Evolutionary conservation across 2,888 invertebrate species (phyloP).

Genomic region (Stramonita haemastoma): DNA sequence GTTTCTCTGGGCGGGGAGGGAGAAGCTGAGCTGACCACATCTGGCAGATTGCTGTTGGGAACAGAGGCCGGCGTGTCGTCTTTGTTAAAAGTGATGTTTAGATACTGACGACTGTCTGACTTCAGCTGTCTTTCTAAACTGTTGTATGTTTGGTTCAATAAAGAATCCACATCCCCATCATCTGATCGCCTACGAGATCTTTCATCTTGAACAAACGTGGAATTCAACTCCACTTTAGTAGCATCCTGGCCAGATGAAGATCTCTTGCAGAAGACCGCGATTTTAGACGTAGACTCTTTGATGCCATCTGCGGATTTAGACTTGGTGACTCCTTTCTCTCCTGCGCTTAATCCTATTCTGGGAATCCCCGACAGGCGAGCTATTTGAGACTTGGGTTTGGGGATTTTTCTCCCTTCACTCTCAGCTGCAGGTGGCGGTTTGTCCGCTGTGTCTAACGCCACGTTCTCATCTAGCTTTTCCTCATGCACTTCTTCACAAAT

Average conservation of each 20-base stretch:
- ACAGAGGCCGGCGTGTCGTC: slow-evolving; percentile 38
- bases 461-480: slow-evolving; percentile 14
- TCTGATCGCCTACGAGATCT: slow-evolving; percentile 48
- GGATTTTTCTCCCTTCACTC: slow-evolving; percentile 36
- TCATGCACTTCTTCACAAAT: slow-evolving; percentile 8
- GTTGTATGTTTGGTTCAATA: slow-evolving; percentile 49
- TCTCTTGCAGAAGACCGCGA: slow-evolving; percentile 26
- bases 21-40: slow-evolving; percentile 48
- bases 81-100: slow-evolving; percentile 64
- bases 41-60: slow-evolving; percentile 41
- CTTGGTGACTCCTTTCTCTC: slow-evolving; percentile 18
- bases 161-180: slow-evolving; percentile 40
- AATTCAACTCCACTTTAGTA: slow-evolving; percentile 53
- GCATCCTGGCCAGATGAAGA: slow-evolving; percentile 16
- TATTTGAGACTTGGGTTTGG: slow-evolving; percentile 39
- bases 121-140: slow-evolving; percentile 57
- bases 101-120: slow-evolving; percentile 60
- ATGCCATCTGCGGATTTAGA: slow-evolving; percentile 30
- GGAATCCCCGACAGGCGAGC: slow-evolving; percentile 45
- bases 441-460: slow-evolving; percentile 27
- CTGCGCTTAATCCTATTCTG: slow-evolving; percentile 23
- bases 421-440: slow-evolving; percentile 36
- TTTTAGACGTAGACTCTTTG: slow-evolving; percentile 26
- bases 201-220: slow-evolving; percentile 58
- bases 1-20: slow-evolving; percentile 34